Percentiles rank a stretch among this genome's conserved stretches.
These are phyloP conservation scores for Microvelia longipes DNA, from an alignment of 1,140 invertebrate genomes.

Conservation along the genomic window DNA sequence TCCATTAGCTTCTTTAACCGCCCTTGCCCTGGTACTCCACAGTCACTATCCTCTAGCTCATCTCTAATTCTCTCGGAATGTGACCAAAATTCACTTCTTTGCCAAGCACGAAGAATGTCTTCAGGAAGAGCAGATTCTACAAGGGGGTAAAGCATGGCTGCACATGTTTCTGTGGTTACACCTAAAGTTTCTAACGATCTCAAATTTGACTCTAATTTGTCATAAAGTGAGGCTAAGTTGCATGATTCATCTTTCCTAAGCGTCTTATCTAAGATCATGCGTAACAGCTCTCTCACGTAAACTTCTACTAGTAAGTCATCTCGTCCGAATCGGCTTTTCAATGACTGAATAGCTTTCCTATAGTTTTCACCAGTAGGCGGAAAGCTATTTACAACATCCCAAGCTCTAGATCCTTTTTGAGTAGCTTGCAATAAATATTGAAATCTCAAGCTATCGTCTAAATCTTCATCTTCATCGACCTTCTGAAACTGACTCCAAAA, in stretches of 20 bases:
- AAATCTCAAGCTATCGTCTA: constrained; percentile 14
- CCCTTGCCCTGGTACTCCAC: no score
- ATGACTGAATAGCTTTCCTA: constrained; percentile 14
- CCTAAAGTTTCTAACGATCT: constrained; percentile 23
- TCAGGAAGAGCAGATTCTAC: constrained; percentile 27
- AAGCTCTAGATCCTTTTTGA: background rate
- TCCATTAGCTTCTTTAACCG: no score
- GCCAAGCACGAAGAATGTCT: constrained; percentile 22
- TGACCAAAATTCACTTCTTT: no score
- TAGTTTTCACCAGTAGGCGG: constrained; percentile 13
- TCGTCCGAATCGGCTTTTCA: constrained; percentile 15
- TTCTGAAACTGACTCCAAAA: constrained; percentile 20
- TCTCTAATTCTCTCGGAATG: no score
- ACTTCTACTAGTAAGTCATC: constrained; percentile 21
- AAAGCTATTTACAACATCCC: constrained; percentile 9
- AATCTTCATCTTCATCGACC: constrained; percentile 12
- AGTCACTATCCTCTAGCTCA: no score
- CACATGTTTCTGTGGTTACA: constrained; percentile 24
- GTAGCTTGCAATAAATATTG: constrained; percentile 15
- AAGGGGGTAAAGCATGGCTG: constrained; percentile 23
- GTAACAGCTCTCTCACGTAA: constrained; percentile 22
- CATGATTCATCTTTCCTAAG: constrained; percentile 8
- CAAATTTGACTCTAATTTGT: constrained; percentile 24
- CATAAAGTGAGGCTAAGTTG: constrained; percentile 16
- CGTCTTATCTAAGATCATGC: constrained; percentile 16